These are phyloP conservation scores for Caenorhabditis macrosperma DNA, from an alignment of 2,888 invertebrate genomes.

Conservation along the genomic window DNA sequence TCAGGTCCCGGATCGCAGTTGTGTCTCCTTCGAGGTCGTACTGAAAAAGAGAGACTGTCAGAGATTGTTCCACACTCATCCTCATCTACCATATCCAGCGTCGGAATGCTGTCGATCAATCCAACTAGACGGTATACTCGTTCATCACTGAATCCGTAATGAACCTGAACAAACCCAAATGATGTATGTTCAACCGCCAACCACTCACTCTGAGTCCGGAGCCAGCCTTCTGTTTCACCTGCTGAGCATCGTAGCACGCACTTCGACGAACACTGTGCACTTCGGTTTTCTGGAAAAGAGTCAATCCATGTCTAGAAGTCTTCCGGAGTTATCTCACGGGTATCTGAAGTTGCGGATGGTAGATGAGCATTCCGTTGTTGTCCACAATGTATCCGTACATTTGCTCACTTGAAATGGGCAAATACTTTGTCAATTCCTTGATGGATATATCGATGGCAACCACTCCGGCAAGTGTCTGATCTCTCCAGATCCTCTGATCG, in stretches of 20 bases:
- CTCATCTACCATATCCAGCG: constrained; percentile 71
- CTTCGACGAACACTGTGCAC: constrained; percentile 74
- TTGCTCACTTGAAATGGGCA: constrained; percentile 65
- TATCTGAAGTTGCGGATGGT: constrained; percentile 74
- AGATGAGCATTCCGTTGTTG: constrained; percentile 78
- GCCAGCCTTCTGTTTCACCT: constrained; percentile 63
- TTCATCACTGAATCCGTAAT: constrained; percentile 77
- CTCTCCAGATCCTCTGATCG: constrained; percentile 55
- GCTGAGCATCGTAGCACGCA: constrained; percentile 75
- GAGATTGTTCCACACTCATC: no score
- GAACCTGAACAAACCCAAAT: constrained; percentile 70
- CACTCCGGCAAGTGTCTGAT: constrained; percentile 68
- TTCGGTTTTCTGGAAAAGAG: constrained; percentile 70
- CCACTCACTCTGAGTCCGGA: constrained; percentile 51
- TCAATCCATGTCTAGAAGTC: neutral
- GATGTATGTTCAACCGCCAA: neutral
- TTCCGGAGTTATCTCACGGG: constrained; percentile 61
- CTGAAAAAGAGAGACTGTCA: constrained; percentile 42
- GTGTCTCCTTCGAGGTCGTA: constrained; percentile 72
- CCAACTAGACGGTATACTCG: constrained; percentile 75
- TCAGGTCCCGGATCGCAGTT: constrained; percentile 63
- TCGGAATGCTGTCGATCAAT: constrained; percentile 75
- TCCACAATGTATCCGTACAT: constrained; percentile 76
- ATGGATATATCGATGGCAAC: constrained; percentile 67
- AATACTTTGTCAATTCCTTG: constrained; percentile 60